phyloP scores from a whole-genome alignment of 2,113 vertebrate genomes.

The Acrocephalus kingi region DNA sequence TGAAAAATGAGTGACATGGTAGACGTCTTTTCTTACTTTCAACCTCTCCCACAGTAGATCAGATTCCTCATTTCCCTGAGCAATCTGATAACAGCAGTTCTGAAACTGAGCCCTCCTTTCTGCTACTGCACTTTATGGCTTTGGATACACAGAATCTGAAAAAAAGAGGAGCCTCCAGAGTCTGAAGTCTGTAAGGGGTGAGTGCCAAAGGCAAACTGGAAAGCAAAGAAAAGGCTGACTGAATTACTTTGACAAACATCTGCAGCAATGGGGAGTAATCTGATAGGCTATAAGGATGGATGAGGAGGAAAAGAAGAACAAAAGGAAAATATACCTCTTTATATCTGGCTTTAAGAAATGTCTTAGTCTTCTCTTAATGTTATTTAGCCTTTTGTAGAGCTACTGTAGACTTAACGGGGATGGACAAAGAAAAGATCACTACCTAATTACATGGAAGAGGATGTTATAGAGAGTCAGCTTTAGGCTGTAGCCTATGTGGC shows the following conservation, averaged over 20 bases:
- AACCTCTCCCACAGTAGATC: background rate
- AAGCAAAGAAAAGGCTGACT: background rate
- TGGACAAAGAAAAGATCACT: background rate
- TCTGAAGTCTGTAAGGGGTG: background rate
- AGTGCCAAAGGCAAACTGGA: background rate
- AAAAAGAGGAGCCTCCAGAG: background rate
- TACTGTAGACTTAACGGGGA: background rate
- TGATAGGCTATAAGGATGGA: background rate
- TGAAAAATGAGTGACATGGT: background rate
- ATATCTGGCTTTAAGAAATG: background rate
- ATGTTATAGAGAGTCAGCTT: background rate
- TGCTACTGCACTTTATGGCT: background rate
- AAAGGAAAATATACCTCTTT: background rate
- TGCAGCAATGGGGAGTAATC: background rate
- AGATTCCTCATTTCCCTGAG: background rate
- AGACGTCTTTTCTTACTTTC: background rate
- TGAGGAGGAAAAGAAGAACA: background rate
- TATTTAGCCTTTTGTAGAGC: background rate
- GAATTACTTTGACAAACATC: background rate
- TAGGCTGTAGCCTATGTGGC: background rate
- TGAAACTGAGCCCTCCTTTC: background rate
- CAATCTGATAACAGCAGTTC: background rate
- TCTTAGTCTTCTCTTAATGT: background rate
- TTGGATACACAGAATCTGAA: background rate
- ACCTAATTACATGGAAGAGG: background rate